Percentiles rank a stretch among this genome's conserved stretches.
These are phyloP conservation scores for Tenodera sinensis DNA, from an alignment of 2,888 invertebrate species.

Conservation along the genomic window DNA sequence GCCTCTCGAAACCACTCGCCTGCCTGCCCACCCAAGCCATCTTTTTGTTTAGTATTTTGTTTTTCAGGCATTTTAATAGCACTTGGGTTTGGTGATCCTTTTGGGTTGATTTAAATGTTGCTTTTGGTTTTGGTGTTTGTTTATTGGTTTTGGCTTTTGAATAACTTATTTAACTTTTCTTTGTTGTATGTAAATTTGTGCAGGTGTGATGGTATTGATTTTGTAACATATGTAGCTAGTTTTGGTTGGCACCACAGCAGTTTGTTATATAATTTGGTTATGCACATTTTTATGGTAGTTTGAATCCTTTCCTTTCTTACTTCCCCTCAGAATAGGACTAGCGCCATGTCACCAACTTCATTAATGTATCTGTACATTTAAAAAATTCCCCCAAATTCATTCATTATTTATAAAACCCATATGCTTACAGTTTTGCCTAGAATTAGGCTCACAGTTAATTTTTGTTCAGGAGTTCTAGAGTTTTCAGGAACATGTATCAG, in stretches of 20 bases:
- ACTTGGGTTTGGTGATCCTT: slow-evolving; percentile 13
- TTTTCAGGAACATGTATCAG: too few species aligned
- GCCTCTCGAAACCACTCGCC: slow-evolving; percentile 34
- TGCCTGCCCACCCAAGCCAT: slow-evolving; percentile 25
- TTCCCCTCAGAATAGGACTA: not conserved
- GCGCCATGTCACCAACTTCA: not conserved
- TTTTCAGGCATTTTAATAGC: not conserved
- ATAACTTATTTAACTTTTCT: not conserved
- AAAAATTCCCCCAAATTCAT: not conserved
- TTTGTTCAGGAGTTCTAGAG: too few species aligned
- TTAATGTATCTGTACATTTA: not conserved
- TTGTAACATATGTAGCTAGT: not conserved
- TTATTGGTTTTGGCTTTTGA: not conserved
- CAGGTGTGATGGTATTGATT: not conserved
- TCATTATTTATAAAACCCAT: too few species aligned
- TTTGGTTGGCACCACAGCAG: not conserved
- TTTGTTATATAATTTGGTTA: not conserved
- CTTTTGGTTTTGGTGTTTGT: not conserved
- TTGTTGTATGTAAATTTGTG: not conserved
- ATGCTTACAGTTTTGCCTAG: too few species aligned
- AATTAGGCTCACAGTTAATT: too few species aligned
- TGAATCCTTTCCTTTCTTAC: not conserved
- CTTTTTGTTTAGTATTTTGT: not conserved
- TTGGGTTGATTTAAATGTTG: not conserved
- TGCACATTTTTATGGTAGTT: not conserved